A percentile compares a stretch with the other conserved stretches of the same genome.
phyloP scores from a whole-genome alignment of 2,113 vertebrate species.

The Crypturellus undulatus region DNA sequence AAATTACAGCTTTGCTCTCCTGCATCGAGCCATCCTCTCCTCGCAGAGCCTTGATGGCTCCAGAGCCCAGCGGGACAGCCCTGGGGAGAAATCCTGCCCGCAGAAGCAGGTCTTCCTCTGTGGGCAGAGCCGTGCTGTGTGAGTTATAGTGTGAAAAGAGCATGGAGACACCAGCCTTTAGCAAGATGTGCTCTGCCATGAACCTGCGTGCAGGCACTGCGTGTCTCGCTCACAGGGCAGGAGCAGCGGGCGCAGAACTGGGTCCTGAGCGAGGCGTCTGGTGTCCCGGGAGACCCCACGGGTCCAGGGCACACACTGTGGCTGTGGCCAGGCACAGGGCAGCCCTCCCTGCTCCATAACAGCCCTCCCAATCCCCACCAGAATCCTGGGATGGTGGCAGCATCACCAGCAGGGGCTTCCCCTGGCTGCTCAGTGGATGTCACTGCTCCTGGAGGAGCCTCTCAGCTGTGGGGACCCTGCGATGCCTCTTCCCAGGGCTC shows the following conservation, averaged over 20 bases:
- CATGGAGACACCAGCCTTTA: background rate
- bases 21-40: background rate
- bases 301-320: background rate
- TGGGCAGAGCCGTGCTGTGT: background rate
- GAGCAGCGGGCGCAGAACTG: no score
- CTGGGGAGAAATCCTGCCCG: background rate
- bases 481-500: background rate
- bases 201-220: no score
- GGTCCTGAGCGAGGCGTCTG: background rate
- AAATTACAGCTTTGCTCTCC: background rate
- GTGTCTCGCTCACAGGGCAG: no score
- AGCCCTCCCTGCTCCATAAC: background rate
- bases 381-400: background rate
- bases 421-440: background rate
- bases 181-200: background rate
- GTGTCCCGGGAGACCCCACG: rapidly evolving
- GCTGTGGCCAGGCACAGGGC: background rate
- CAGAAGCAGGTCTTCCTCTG: background rate
- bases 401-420: background rate
- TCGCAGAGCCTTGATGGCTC: background rate
- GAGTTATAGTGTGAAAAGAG: background rate
- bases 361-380: background rate
- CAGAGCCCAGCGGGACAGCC: background rate
- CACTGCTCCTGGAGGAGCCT: background rate
- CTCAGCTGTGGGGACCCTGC: background rate